Base-by-base conservation (phyloP, 2,797 vertebrate genomes). In the Rhinogobio ventralis region DNA sequence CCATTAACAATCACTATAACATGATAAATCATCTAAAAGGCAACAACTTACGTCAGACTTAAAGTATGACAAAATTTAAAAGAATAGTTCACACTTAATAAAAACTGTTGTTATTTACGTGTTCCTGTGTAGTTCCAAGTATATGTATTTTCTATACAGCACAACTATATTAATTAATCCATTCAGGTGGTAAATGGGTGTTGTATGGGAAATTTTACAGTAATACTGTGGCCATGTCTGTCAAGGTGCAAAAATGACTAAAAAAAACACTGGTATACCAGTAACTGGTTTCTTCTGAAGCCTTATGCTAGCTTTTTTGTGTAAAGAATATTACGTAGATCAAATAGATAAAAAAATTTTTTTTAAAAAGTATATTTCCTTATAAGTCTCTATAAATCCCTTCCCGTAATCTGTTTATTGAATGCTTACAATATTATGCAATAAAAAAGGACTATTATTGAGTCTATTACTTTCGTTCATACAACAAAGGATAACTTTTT, bases 1-100 rank as follows among this genome's bases (percentile, higher is more conserved):
- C 28, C 39, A 55, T 73, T 36, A 79, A 36, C 60, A 46, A 83
- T 77, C 39, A 72, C n/a, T 9, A 30, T 55, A 49, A 57, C 75
- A 78, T 51, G 2, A 75, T 23, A 46, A 36, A 76, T 42, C 79
- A 82, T 25, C 85, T 62, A 8, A 60, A 81, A 81, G 15, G 49
- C 49, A 42, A 33, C 33, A 69, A 7, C 15, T 57, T 28, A 2
- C 2, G 0, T 39, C n/a, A 78, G 15, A 64, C 25, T 45, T 6
- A 68, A 4, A 23, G 66, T 10, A 45, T 62, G 7, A 11, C 30
- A 76, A n/a, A 20, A 57, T 57, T 57, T 10, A 36, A 76, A 75
- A 2, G 5, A 75, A 20, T 33, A 74, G 49, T 55, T 75, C 3
- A 14, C 28, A 19, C 46, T 33, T 33, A 53, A 53, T 7, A 36